A percentile compares a stretch with the other conserved stretches of the same genome.
phyloP scores from a whole-genome alignment of 2,113 vertebrate species.

The Phylloscopus trochilus region DNA sequence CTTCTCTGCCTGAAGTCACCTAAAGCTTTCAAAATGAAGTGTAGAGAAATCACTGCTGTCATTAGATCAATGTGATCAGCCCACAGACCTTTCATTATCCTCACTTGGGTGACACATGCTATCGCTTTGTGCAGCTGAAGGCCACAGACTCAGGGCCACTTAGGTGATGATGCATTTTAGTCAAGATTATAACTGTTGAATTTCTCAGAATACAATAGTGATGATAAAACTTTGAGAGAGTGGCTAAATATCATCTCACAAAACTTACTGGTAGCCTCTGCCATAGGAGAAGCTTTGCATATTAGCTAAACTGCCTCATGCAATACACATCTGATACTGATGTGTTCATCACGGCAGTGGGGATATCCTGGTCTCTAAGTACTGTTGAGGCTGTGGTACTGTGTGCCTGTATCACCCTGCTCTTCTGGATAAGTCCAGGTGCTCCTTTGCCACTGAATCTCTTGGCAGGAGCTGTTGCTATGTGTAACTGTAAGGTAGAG shows the following conservation, averaged over 20 bases:
- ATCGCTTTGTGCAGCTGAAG: background rate
- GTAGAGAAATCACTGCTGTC: background rate
- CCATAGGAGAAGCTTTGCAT: background rate
- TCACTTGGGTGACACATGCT: background rate
- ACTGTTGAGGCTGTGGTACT: background rate
- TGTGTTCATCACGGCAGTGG: background rate
- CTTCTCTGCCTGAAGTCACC: background rate
- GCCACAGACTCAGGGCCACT: background rate
- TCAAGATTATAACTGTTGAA: background rate
- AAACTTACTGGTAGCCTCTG: background rate
- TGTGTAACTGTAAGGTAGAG: background rate
- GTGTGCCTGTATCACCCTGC: background rate
- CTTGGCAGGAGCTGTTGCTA: background rate
- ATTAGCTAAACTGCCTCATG: background rate
- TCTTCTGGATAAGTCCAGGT: background rate
- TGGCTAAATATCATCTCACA: background rate
- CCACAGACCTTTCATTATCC: background rate
- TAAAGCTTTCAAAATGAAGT: background rate
- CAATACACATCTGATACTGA: background rate
- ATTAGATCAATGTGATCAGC: background rate
- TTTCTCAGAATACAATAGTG: background rate
- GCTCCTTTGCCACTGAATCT: background rate
- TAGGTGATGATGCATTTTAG: background rate
- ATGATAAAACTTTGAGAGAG: background rate
- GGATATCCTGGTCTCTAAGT: background rate